Percentiles rank a stretch among this genome's conserved stretches.
Evolutionary conservation across 2,113 vertebrate genomes (phyloP).

Genomic region (Lampris incognitus): DNA sequence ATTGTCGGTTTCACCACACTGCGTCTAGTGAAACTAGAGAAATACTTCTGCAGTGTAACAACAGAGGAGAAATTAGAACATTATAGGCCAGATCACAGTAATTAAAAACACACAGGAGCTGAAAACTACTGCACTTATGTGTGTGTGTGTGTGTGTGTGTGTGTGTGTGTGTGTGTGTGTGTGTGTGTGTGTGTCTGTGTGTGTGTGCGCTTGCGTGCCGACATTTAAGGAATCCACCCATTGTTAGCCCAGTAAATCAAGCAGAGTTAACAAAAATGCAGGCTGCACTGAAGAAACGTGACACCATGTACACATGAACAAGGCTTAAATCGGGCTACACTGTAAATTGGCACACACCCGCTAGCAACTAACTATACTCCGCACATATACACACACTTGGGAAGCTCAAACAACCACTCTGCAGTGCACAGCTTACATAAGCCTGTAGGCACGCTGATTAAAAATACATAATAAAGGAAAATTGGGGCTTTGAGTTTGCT

Average conservation of each 20-base stretch:
- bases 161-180: constrained; percentile 26
- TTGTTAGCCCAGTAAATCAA: constrained; percentile 55
- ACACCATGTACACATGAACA: constrained; percentile 12
- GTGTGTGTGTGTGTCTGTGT: constrained; percentile 24
- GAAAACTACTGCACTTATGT: constrained; percentile 39
- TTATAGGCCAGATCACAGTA: constrained; percentile 60
- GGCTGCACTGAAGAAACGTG: constrained; percentile 28
- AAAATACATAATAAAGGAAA: constrained; percentile 47
- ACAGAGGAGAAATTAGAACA: constrained; percentile 45
- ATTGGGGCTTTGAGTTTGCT: constrained; percentile 7
- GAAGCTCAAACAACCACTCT: constrained; percentile 27
- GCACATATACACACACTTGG: not conserved
- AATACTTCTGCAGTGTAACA: constrained; percentile 38
- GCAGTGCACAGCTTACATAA: constrained; percentile 51
- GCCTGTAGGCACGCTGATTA: constrained; percentile 55
- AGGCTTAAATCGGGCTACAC: constrained; percentile 37
- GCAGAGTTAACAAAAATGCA: constrained; percentile 53
- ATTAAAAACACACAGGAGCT: constrained; percentile 69
- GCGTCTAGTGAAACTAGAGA: constrained; percentile 33
- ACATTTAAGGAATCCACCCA: constrained; percentile 36
- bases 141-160: constrained; percentile 1
- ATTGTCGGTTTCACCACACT: constrained; percentile 17
- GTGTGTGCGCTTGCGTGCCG: not conserved
- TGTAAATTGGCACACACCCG: constrained; percentile 4
- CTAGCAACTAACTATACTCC: not conserved